Conservation (phyloP, 2,888 invertebrate species). For the Agrilus cyanescens region DNA sequence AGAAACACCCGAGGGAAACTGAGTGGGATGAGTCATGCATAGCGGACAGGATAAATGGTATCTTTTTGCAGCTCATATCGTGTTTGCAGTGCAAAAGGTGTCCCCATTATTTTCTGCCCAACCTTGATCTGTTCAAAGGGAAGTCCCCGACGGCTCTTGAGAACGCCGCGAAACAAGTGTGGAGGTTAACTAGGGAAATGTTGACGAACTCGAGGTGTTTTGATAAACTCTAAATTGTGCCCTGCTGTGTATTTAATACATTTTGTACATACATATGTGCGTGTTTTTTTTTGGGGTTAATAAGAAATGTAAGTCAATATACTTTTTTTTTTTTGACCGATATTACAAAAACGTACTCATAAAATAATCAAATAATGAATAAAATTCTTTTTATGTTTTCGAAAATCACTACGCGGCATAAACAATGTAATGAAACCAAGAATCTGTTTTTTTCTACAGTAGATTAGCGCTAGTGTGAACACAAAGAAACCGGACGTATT, state of each 20-base stretch:
- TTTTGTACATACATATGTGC: not conserved
- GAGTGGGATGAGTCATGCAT: slow-evolving; percentile 91
- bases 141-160: slow-evolving; percentile 82
- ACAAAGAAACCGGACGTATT: no score
- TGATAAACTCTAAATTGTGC: slow-evolving; percentile 63
- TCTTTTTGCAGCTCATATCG: slow-evolving; percentile 89
- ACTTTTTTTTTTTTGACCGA: no score
- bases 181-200: slow-evolving; percentile 83
- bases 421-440: no score
- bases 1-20: slow-evolving; percentile 85
- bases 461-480: no score
- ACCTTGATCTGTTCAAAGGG: slow-evolving; percentile 85
- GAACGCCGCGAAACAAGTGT: slow-evolving; percentile 86
- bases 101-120: slow-evolving; percentile 90
- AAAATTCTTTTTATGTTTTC: no score
- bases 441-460: no score
- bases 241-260: not conserved
- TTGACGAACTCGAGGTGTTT: slow-evolving; percentile 83
- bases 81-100: slow-evolving; percentile 90
- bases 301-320: no score
- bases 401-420: no score
- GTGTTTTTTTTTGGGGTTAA: not conserved
- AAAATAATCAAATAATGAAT: no score
- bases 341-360: no score
- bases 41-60: slow-evolving; percentile 85